A percentile compares a stretch with the other conserved stretches of the same genome.
Conservation (phyloP, 2,888 invertebrate genomes). For the Gryllus longicercus region DNA sequence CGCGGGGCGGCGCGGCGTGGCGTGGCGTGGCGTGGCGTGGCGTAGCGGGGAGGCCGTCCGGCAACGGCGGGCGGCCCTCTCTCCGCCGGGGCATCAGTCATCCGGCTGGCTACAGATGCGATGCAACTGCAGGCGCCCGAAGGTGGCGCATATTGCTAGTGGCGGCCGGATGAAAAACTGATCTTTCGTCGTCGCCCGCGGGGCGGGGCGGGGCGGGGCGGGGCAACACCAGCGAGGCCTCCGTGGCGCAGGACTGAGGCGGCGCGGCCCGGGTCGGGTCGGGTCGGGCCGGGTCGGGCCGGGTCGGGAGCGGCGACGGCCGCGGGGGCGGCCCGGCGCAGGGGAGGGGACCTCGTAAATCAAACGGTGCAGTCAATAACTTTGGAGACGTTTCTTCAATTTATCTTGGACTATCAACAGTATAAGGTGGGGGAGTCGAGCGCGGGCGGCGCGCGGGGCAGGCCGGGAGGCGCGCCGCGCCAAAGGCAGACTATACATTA, state of each 20-base stretch:
- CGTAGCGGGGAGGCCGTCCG: no score
- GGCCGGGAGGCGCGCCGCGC: neutral
- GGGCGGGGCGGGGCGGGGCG: neutral
- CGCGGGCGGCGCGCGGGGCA: no score
- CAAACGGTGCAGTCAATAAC: constrained; percentile 7
- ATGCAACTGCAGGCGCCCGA: neutral
- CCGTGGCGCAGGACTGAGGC: neutral
- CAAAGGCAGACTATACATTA: neutral
- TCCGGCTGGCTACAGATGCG: neutral
- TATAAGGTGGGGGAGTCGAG: neutral
- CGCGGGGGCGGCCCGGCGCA: neutral
- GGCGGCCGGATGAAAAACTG: neutral
- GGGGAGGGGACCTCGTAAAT: constrained; percentile 3
- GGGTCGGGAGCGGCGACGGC: neutral
- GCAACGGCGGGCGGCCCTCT: no score
- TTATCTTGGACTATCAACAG: constrained; percentile 17
- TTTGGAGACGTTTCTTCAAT: constrained; percentile 17
- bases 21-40: no score
- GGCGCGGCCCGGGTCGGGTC: neutral
- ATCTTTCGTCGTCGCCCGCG: neutral
- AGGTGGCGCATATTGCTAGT: constrained; percentile 17
- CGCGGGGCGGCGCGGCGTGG: no score
- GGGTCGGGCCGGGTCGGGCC: neutral
- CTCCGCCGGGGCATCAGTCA: neutral
- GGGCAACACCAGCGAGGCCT: no score